These are phyloP conservation scores for Bombycilla garrulus DNA, from an alignment of 2,113 vertebrate species.

Conservation along the genomic window DNA sequence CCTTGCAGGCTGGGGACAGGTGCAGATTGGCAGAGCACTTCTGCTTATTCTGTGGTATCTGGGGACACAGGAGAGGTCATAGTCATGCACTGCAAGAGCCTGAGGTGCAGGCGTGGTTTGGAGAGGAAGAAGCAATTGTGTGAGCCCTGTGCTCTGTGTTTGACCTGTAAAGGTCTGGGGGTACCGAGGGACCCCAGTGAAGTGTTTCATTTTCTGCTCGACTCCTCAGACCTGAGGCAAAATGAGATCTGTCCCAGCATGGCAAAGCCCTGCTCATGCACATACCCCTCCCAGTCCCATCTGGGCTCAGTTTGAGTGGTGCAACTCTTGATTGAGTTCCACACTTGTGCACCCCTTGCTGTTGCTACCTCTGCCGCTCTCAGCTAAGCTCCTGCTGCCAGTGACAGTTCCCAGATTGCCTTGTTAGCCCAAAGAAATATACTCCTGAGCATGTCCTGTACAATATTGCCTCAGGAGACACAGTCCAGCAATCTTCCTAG, in stretches of 20 bases:
- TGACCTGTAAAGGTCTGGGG: background rate
- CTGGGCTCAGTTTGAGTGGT: background rate
- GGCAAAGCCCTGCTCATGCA: background rate
- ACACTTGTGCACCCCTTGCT: background rate
- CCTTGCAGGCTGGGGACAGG: background rate
- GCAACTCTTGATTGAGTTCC: background rate
- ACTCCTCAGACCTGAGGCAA: background rate
- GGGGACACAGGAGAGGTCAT: background rate
- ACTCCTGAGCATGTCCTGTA: background rate
- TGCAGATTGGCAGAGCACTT: background rate
- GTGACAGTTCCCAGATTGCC: background rate
- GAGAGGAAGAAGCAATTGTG: background rate
- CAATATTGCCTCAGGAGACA: background rate
- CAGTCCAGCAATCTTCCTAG: background rate
- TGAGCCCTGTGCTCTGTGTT: background rate
- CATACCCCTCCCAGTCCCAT: rapidly evolving
- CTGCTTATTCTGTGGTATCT: background rate
- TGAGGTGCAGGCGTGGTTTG: background rate
- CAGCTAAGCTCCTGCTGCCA: background rate
- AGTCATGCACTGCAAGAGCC: background rate
- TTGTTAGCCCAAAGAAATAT: background rate
- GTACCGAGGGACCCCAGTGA: background rate
- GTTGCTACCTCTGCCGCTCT: background rate
- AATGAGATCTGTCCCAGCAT: background rate
- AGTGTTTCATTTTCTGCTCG: background rate